A percentile compares a stretch with the other conserved stretches of the same genome.
Evolutionary conservation across 2,797 vertebrate genomes (phyloP).

Genomic region (Gallinago stenura): DNA sequence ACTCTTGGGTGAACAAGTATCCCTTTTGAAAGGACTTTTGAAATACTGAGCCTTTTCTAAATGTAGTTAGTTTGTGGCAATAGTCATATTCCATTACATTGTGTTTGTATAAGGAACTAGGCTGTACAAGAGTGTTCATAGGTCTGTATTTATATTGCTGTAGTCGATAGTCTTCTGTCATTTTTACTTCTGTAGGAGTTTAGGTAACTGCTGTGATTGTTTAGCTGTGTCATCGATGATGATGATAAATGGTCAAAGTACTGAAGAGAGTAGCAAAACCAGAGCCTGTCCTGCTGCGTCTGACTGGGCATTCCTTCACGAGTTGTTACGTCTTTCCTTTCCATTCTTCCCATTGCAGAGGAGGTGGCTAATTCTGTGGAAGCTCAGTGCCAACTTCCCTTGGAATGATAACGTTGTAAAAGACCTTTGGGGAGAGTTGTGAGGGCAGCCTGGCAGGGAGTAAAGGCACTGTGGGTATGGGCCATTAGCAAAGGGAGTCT

Average conservation of each 20-base stretch:
- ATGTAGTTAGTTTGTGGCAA: neutral
- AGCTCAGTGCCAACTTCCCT: neutral
- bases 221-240: neutral
- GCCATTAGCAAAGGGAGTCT: neutral
- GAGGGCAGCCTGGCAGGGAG: neutral
- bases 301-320: fast-evolving
- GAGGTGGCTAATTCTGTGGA: neutral
- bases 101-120: neutral
- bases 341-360: fast-evolving
- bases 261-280: neutral
- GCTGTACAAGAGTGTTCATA: neutral
- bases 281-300: neutral
- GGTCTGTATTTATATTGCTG: neutral
- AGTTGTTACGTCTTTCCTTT: neutral
- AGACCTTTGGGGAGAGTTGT: neutral
- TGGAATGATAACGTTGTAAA: neutral
- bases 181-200: neutral
- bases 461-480: neutral
- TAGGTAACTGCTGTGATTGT: neutral
- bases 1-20: neutral
- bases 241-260: neutral
- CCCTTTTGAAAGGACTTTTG: neutral
- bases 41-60: neutral
- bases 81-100: neutral
- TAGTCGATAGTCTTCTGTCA: neutral